Evolutionary conservation across 1,140 invertebrate genomes (phyloP).

Genomic region (Zaprionus gabonicus): DNA sequence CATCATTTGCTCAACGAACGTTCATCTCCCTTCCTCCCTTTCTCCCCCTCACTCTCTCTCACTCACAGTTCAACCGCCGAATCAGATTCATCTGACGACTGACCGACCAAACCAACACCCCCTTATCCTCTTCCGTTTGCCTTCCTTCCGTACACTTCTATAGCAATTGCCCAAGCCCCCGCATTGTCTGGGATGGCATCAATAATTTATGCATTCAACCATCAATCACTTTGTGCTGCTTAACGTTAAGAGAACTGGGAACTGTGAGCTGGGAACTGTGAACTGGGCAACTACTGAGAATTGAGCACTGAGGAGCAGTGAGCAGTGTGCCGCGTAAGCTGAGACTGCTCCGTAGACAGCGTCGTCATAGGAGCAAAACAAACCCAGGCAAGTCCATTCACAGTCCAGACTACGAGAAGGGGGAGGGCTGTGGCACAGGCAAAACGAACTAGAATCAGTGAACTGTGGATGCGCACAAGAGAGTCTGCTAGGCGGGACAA

Average conservation of each 20-base stretch:
- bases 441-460: slow-evolving; percentile 74
- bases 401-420: slow-evolving; percentile 11
- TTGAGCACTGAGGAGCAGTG: not conserved
- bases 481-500: slow-evolving; percentile 45
- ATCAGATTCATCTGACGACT: slow-evolving; percentile 27
- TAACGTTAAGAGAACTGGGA: slow-evolving; percentile 61
- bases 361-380: slow-evolving; percentile 37
- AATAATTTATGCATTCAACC: slow-evolving; percentile 82
- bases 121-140: not conserved
- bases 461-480: slow-evolving; percentile 55
- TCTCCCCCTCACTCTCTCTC: slow-evolving; percentile 31
- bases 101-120: not conserved
- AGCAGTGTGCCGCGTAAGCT: not conserved
- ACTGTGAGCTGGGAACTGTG: not conserved
- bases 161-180: slow-evolving; percentile 25
- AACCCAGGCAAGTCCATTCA: slow-evolving; percentile 38
- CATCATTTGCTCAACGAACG: slow-evolving; percentile 50
- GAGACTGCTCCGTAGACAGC: slow-evolving; percentile 6
- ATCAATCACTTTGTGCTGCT: slow-evolving; percentile 81
- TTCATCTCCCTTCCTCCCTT: not conserved
- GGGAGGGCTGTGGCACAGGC: not conserved
- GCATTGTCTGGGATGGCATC: slow-evolving; percentile 72
- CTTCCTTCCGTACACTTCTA: slow-evolving; percentile 17
- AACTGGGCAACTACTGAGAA: slow-evolving; percentile 36
- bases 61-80: slow-evolving; percentile 40